Percentiles rank a stretch among this genome's conserved stretches.
Conservation (phyloP, 64 coral and sea anemone genomes). For the Porites lutea region DNA sequence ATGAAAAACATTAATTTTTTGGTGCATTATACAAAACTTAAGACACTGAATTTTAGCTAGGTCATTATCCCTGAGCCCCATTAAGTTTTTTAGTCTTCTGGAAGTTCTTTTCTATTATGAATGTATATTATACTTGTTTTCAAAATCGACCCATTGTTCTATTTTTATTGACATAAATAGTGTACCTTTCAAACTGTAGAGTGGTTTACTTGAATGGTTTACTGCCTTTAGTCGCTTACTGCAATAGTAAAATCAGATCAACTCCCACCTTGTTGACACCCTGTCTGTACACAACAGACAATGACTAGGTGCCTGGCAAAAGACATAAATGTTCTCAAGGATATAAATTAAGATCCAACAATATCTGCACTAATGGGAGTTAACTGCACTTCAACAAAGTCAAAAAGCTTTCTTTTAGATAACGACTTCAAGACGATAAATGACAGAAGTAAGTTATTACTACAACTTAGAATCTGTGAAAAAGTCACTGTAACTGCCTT, state of each 20-base stretch:
- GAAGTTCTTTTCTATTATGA: no score
- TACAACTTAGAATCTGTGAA: not conserved
- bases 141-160: not conserved
- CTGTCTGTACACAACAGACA: not conserved
- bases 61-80: constrained; percentile 5
- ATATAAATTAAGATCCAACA: not conserved
- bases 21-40: not conserved
- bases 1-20: constrained; percentile 2
- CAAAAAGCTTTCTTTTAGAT: not conserved
- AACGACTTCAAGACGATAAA: not conserved
- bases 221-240: constrained; percentile 5
- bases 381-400: not conserved
- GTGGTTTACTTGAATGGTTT: constrained; percentile 6
- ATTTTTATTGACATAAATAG: constrained; percentile 1
- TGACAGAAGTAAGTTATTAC: not conserved
- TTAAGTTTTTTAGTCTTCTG: no score
- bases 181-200: constrained; percentile 9
- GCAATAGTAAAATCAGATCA: constrained; percentile 6
- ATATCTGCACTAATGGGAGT: constrained; percentile 12
- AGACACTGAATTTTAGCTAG: not conserved
- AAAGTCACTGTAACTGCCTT: not conserved
- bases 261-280: constrained; percentile 2
- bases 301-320: not conserved
- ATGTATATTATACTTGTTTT: no score
- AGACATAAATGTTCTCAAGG: not conserved